Evolutionary conservation across 1,140 invertebrate genomes (phyloP), one percentile per base, ranked within the genome.

Genomic region (Pseudobourletiella spinata): DNA sequence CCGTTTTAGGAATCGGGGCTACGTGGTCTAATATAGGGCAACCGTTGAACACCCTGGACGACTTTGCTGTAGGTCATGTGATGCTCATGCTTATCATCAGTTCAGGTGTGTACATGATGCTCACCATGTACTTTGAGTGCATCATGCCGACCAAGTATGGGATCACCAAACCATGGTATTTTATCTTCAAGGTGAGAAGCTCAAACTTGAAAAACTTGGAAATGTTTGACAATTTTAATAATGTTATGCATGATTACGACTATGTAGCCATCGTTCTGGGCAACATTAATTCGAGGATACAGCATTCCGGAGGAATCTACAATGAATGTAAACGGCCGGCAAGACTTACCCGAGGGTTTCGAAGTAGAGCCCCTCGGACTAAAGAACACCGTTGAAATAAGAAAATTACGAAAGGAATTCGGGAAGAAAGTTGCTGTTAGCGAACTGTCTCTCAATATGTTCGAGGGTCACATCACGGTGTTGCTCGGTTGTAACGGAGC

Each of bases 1-100:
- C 14, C 18, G 25, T 24, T 15, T 24, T 48, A 60, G 59, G 48
- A 14, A 35, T 39, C 15, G 80, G 80, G 3, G 72, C 78, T 16
- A 77, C 80, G 68, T 82, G 80, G 79, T 63, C 57, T 26, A 79
- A 80, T 67, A 71, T 81, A 14, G 65, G 44, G 0, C 55, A 57
- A 15, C 63, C 64, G 14, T 50, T 67, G 18, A 64, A 52, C 18
- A 29, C 52, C 16, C 1, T 50, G 0, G 61, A 65, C 59, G 35
- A 50, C 20, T 58, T 63, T 42, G 59, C 77, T 63, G 75, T 69
- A 54, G 71, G 79, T 71, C 44, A 68, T 55, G 61, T 73, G 52
- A 76, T 80, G 35, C 25, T 73, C 3, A 80, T 82, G 78, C 71
- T 90, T 63, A 68, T 84, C 4, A 57, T 84, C 0, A 84, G 86